Conservation (phyloP, 37 sponge, comb jelly and placozoan species). For the Ephydatia muelleri region DNA sequence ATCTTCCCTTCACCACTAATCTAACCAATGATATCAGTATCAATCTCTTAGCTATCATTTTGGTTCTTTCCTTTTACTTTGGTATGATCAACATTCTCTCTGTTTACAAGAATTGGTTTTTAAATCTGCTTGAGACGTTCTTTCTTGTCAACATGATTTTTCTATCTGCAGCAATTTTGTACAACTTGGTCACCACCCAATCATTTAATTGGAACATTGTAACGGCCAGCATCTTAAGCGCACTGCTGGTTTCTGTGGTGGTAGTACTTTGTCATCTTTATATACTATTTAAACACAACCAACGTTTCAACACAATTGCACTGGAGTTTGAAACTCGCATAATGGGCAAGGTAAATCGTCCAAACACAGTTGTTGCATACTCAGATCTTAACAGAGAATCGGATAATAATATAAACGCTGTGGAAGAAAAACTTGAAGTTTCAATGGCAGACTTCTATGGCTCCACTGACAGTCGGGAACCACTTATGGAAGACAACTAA, state of each 20-base stretch:
- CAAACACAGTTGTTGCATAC: neutral
- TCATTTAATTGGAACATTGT: neutral
- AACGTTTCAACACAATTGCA: neutral
- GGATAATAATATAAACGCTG: no score
- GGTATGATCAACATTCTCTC: neutral
- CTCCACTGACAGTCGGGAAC: neutral
- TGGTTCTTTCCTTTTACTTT: neutral
- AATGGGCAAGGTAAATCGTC: neutral
- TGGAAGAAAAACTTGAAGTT: neutral
- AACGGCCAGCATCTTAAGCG: neutral
- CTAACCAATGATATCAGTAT: neutral
- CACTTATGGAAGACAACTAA: neutral
- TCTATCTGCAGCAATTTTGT: neutral
- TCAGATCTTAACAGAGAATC: neutral
- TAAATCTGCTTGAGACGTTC: neutral
- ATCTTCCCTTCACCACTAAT: neutral
- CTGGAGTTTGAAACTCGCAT: neutral
- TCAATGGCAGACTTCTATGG: conserved; percentile 1
- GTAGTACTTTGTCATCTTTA: neutral
- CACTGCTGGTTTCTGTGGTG: neutral
- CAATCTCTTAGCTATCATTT: neutral
- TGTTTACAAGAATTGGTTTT: neutral
- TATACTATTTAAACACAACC: neutral
- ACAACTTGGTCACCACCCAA: neutral
- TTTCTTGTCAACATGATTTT: neutral